Evolutionary conservation across 1,140 invertebrate genomes (phyloP), one percentile per base, ranked within the genome.

Genomic region (Caerostris darwini): DNA sequence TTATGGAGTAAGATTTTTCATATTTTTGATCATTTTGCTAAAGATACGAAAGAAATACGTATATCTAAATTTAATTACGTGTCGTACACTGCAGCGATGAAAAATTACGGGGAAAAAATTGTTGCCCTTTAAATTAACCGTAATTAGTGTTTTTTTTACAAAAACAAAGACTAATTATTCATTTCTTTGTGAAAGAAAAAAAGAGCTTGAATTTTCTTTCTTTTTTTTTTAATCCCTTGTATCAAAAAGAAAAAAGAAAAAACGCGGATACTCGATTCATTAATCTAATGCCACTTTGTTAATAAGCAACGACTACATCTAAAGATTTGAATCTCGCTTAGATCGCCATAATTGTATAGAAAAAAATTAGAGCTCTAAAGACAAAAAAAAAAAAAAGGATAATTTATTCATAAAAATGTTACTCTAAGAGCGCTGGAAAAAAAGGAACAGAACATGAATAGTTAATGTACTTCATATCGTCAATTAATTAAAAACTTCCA

Each of bases 101-200:
- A 57, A 50, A 83, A 56, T 17, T 17, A 67, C 34, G 10, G 14
- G 6, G n/a, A 57, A 34, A 58, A 85, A 85, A 85, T 19, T 8
- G 0, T 17, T 8, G 14, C 83, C 56, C 17, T 85, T 61, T 61
- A 88, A 88, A 88, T 88, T 88, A 88, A 57, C 86, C 19, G 5
- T 88, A 88, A 88, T 88, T 88, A 88, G 58, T 17, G 50, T 67
- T 67, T 88, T 67, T 67, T 67, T 53, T 17, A 8, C n/a, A 61
- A 67, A 64, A 88, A 88, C 86, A 88, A 67, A 14, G 86, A 88
- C 53, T 88, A 61, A 88, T 88, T 88, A 64, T 88, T 88, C 86
- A 64, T 64, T 19, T 88, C 59, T 88, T 57, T 67, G 56, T 58
- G 56, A 58, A 58, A 85, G n/a, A 77, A 77, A 77, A 77, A 53